Conservation (phyloP, 2,888 invertebrate species). For the Amphimallon solstitiale region DNA sequence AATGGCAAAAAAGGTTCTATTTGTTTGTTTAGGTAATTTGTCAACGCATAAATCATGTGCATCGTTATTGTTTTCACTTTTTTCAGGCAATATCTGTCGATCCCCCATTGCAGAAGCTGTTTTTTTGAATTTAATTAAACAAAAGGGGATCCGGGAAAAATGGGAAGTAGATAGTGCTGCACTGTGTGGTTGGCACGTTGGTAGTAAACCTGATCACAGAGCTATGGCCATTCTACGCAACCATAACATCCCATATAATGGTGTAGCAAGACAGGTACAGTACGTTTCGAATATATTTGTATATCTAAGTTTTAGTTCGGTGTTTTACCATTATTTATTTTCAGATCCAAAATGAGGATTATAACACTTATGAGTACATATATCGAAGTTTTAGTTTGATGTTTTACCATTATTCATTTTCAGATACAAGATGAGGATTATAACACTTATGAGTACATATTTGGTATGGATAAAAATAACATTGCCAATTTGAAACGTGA, state of each 20-base stretch:
- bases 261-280: slow-evolving; percentile 83
- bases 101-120: slow-evolving; percentile 97
- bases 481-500: slow-evolving; percentile 74
- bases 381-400: not conserved
- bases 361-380: slow-evolving; percentile 76
- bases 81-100: slow-evolving; percentile 90
- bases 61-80: not conserved
- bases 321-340: slow-evolving; percentile 49
- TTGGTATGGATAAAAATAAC: slow-evolving; percentile 95
- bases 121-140: slow-evolving; percentile 79
- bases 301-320: too few relatives aligned
- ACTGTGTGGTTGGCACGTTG: slow-evolving; percentile 88
- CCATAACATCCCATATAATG: slow-evolving; percentile 78
- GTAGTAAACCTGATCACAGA: slow-evolving; percentile 81
- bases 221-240: slow-evolving; percentile 77
- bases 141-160: slow-evolving; percentile 69
- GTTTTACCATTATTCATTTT: slow-evolving; percentile 50
- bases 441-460: slow-evolving; percentile 84
- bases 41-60: not conserved
- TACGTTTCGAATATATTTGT: slow-evolving; percentile 57
- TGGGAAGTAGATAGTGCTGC: slow-evolving; percentile 94
- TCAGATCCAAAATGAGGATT: slow-evolving; percentile 80
- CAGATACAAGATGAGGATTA: slow-evolving; percentile 83
- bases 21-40: slow-evolving; percentile 55
- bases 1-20: slow-evolving; percentile 49